Percentiles rank a stretch among this genome's conserved stretches.
phyloP scores from a whole-genome alignment of 1,140 invertebrate genomes.

The Pachyrhynchus sulphureomaculatus region DNA sequence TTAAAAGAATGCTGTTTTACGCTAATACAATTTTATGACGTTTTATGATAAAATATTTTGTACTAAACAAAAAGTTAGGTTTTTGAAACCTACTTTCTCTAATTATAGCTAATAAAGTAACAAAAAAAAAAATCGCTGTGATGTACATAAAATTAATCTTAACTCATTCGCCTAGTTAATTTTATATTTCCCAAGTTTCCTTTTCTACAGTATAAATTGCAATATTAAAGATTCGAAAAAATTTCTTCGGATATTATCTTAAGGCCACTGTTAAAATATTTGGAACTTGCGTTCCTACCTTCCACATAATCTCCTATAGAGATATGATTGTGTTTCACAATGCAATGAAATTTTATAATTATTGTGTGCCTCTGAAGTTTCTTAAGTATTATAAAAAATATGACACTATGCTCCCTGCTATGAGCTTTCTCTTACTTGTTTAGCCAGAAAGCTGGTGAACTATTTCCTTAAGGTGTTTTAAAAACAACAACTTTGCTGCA shows the following conservation, averaged over 20 bases:
- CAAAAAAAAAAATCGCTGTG: not conserved
- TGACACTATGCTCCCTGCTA: not conserved
- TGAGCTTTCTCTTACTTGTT: not conserved
- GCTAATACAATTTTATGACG: slow-evolving; percentile 21
- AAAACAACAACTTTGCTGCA: too few species aligned
- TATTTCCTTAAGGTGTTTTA: not conserved
- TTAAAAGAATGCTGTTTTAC: slow-evolving; percentile 26
- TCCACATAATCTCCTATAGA: slow-evolving; percentile 20
- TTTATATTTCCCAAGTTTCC: not conserved
- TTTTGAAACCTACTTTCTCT: slow-evolving; percentile 6
- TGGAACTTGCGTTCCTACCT: slow-evolving; percentile 25
- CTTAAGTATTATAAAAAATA: not conserved
- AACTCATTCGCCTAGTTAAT: not conserved
- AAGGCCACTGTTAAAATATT: slow-evolving; percentile 29
- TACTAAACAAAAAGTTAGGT: slow-evolving; percentile 20
- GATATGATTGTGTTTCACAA: slow-evolving; percentile 14
- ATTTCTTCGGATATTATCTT: slow-evolving; percentile 20
- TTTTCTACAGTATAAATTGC: slow-evolving; percentile 29
- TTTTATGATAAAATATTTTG: slow-evolving; percentile 24
- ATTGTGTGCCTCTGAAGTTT: not conserved
- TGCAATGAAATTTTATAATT: not conserved
- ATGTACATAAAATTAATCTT: slow-evolving; percentile 13
- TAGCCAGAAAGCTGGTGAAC: not conserved
- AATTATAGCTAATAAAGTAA: not conserved
- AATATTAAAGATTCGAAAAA: slow-evolving; percentile 28